Percentiles rank a stretch among this genome's conserved stretches.
phyloP scores from a whole-genome alignment of 1,140 invertebrate genomes.

The Caerostris darwini region DNA sequence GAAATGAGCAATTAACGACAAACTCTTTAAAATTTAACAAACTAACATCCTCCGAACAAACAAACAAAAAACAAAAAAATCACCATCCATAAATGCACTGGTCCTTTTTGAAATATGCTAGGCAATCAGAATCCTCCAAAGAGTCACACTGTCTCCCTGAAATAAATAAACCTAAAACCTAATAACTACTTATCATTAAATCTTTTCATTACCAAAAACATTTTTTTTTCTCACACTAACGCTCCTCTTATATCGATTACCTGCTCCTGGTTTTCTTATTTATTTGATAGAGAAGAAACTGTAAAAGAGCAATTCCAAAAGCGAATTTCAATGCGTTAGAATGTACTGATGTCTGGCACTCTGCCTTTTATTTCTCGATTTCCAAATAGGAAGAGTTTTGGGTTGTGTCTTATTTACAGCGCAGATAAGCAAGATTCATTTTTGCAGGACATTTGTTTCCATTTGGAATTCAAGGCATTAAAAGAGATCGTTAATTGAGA shows the following conservation, averaged over 20 bases:
- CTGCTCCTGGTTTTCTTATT: constrained; percentile 1
- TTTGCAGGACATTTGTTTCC: constrained; percentile 15
- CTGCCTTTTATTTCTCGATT: neutral
- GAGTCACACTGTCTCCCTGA: neutral
- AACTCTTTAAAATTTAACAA: constrained; percentile 31
- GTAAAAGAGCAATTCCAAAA: constrained; percentile 22
- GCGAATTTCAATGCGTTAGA: constrained; percentile 50
- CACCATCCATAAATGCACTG: neutral
- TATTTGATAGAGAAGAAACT: neutral
- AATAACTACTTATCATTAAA: constrained; percentile 71
- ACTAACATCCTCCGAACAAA: neutral
- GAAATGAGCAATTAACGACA: constrained; percentile 27
- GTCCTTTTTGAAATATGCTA: neutral
- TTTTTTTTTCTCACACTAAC: neutral
- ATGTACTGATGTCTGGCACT: neutral
- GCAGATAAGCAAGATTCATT: constrained; percentile 60
- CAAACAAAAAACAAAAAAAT: neutral
- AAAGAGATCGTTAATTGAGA: constrained; percentile 31
- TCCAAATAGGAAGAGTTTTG: neutral
- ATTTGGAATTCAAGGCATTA: constrained; percentile 3
- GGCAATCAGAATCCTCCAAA: neutral
- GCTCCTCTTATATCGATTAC: constrained; percentile 14
- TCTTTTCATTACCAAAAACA: constrained; percentile 5
- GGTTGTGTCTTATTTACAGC: constrained; percentile 23
- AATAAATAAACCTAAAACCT: constrained; percentile 39